Base-by-base conservation (phyloP, 2,888 invertebrate species). In the Hipparchia sbordonii region DNA sequence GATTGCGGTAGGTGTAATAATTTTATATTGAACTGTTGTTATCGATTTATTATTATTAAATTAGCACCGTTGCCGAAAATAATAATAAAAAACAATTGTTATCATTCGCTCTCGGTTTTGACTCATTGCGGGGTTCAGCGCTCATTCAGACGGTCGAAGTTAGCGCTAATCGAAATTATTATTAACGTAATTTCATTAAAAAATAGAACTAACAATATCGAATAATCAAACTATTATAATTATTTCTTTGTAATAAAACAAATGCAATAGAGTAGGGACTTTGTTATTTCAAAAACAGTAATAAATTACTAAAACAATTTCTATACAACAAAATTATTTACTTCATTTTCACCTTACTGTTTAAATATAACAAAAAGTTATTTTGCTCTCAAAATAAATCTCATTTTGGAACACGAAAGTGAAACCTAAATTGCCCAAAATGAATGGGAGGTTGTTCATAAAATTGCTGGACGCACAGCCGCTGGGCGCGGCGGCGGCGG, bases 401-500 rank as follows among this genome's bases (percentile, higher is more conserved):
- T 61, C 8, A 7, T 4, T 23, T 23, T 45, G 48, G 68, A 62
- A 67, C 72, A 78, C 76, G 73, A 61, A 71, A 6, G 72, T 70
- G 45, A 33, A 70, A 33, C 56, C 71, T 3, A 66, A 67, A 60
- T 52, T 74, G 5, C 13, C 72, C 0, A 78, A 72, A 65, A 66
- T 77, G 52, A 75, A 75, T 54, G 48, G 33, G 7, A 70, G 71
- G 10, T 46, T 77, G 7, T 72, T 78, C 7, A 78, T 72, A 33
- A 76, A 70, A 51, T 54, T 88, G 1, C 77, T 85, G 0, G 86
- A 86, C 13, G 62, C 80, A 23, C 82, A 85, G 2, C 78, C 85
- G 2, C 54, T 83, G 8, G 80, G 78, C 12, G 71, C 77, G 10
- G 13, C 82, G 0, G 13, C 82, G 0, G 52, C 77, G 0, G 1